Conservation (phyloP, 2,113 vertebrate species). For the Loxodonta africana region DNA sequence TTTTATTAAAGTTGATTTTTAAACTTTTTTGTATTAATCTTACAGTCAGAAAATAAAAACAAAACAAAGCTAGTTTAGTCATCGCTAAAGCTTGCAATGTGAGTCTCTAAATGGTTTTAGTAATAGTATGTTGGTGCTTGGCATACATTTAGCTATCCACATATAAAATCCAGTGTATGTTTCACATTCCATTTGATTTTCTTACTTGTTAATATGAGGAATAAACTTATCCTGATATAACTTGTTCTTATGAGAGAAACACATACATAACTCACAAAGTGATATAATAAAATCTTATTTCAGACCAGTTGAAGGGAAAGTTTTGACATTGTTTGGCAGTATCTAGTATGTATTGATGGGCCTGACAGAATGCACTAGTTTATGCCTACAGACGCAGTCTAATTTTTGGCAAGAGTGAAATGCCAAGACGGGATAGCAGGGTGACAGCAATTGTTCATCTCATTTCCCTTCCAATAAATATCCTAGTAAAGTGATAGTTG, state of each 20-base stretch:
- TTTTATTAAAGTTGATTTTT: constrained; percentile 9
- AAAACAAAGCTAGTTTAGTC: not conserved
- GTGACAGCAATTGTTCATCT: not conserved
- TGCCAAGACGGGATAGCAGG: not conserved
- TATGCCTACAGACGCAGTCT: not conserved
- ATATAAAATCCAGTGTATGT: not conserved
- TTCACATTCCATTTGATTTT: constrained; percentile 16
- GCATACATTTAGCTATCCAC: not conserved
- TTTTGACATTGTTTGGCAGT: not conserved
- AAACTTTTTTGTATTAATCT: not conserved
- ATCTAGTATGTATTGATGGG: not conserved
- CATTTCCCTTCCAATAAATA: not conserved
- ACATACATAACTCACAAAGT: not conserved
- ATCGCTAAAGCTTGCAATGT: not conserved
- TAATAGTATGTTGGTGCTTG: constrained; percentile 1
- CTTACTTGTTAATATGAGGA: not conserved
- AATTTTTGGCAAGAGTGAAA: not conserved
- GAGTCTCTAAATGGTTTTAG: constrained; percentile 8
- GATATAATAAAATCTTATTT: not conserved
- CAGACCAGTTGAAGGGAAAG: not conserved
- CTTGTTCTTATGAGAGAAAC: constrained; percentile 4
- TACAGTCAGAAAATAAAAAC: not conserved
- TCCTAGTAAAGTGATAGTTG: too few species aligned
- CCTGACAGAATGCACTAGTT: not conserved
- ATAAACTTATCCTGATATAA: not conserved